Base-by-base conservation (phyloP, 2,797 vertebrate genomes). In the Eospalax fontanierii region DNA sequence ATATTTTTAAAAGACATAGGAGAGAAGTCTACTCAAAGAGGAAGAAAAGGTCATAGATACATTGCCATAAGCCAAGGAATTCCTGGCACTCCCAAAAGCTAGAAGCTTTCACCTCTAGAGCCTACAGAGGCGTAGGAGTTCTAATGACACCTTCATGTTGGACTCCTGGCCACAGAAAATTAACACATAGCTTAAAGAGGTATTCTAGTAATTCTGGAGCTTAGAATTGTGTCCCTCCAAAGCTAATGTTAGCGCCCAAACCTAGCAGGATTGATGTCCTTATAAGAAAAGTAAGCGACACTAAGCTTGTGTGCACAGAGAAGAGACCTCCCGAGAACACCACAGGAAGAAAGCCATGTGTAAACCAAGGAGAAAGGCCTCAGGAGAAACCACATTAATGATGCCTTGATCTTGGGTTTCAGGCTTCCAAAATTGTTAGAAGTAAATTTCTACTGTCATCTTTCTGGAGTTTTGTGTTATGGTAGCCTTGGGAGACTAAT, bases 371-470 rank as follows among this genome's bases (percentile, higher is more conserved):
- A 61, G 33, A 86, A 8, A 86, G 46, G 46, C 38, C 46, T 92
- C 12, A 76, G 40, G 80, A 91, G 63, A 87, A 89, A 89, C 4
- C 24, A 54, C 10, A 21, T 30, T 88, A n/a, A 11, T 8, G 10
- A 71, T 30, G 57, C 40, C n/a, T 84, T 89, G 26, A 73, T 71
- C 46, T 73, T 43, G n/a, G 46, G n/a, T 66, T 79, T 95, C 66
- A 38, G 70, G 33, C 40, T n/a, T 96, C 33, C 18, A 75, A 38
- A 93, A 90, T 10, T 57, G 21, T 71, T 50, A 66, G 28, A 91
- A 88, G 46, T 61, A 75, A 35, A n/a, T 66, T 66, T 57, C 35
- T 90, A 30, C 82, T 80, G 21, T 15, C 35, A 65, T 30, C 33
- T 46, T 15, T 57, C 33, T 65, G 33, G 79, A 50, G 21, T 74